Percentiles rank a stretch among this genome's conserved stretches.
Conservation (phyloP, 2,888 invertebrate species). For the Ptilodon capucinus region DNA sequence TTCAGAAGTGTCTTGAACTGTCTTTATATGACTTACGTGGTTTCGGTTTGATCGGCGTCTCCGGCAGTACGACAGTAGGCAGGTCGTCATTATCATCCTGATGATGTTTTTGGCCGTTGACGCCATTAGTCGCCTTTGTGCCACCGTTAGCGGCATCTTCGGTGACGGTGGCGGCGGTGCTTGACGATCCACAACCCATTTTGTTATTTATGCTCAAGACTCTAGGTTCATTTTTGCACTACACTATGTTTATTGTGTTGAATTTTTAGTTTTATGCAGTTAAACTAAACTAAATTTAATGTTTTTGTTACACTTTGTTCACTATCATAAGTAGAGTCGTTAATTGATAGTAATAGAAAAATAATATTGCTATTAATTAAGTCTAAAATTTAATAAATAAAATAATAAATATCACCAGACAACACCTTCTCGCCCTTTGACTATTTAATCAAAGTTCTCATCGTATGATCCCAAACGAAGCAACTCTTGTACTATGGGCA, state of each 20-base stretch:
- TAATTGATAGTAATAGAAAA: too few relatives aligned
- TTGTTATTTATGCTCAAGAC: slow-evolving; percentile 5
- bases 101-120: slow-evolving; percentile 39
- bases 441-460: too few relatives aligned
- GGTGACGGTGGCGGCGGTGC: slow-evolving; percentile 55
- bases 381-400: too few relatives aligned
- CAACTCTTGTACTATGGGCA: too few relatives aligned
- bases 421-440: too few relatives aligned
- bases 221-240: slow-evolving; percentile 8
- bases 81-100: slow-evolving; percentile 57
- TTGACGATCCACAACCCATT: slow-evolving; percentile 80
- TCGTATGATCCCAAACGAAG: too few relatives aligned
- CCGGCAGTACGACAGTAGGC: slow-evolving; percentile 70
- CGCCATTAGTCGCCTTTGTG: slow-evolving; percentile 39
- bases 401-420: too few relatives aligned
- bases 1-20: too few relatives aligned
- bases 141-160: slow-evolving; percentile 45
- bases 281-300: background rate
- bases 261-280: background rate
- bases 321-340: too few relatives aligned
- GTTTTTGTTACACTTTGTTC: too few relatives aligned
- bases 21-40: slow-evolving; percentile 54
- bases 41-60: slow-evolving; percentile 64
- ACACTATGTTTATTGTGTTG: background rate
- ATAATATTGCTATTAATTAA: too few relatives aligned